Evolutionary conservation across 2,888 invertebrate species (phyloP), one percentile per base, ranked within the genome.

Genomic region (Thecocarcelia acutangulata): DNA sequence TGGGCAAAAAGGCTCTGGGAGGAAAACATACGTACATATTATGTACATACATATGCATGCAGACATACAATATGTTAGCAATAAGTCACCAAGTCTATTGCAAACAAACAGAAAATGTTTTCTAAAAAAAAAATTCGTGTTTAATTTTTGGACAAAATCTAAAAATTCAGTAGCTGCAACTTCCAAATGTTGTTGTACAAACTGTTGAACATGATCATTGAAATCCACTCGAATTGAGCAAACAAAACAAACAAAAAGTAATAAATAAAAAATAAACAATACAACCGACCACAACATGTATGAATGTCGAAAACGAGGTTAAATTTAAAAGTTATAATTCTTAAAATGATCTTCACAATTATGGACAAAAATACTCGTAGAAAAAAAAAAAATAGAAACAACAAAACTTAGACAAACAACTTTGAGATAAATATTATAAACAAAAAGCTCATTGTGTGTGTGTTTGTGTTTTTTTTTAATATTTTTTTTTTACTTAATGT

Each of bases 251-350:
- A 56, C n/a, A 19, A 61, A 52, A 44, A 59, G 28, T 11, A 59
- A 44, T 59, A 59, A 58, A 74, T 58, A 15, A 42, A 17, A 63
- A 21, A 63, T 4, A 74, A 54, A 52, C 33, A 63, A 74, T 15
- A 56, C 33, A 19, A 63, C 13, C 8, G 61, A 12, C 37, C 0
- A 52, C 42, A 64, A 56, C 64, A 48, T 46, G 54, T 48, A 56
- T 64, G 73, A 63, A 73, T 64, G 46, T 28, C 40, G 54, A 56
- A 76, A 81, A 81, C 72, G 69, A 82, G 78, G 82, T 82, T 54
- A 78, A 74, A 75, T 78, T 75, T 63, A 78, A 78, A 82, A 82
- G 78, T 82, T 74, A 63, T 70, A 69, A 69, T 69, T 75, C 48
- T 44, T 37, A 63, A 72, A 73, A 28, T 68, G 66, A 77, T 76